Conservation (phyloP, 2,888 invertebrate species). For the Scaptomyza cyrtandrae region DNA sequence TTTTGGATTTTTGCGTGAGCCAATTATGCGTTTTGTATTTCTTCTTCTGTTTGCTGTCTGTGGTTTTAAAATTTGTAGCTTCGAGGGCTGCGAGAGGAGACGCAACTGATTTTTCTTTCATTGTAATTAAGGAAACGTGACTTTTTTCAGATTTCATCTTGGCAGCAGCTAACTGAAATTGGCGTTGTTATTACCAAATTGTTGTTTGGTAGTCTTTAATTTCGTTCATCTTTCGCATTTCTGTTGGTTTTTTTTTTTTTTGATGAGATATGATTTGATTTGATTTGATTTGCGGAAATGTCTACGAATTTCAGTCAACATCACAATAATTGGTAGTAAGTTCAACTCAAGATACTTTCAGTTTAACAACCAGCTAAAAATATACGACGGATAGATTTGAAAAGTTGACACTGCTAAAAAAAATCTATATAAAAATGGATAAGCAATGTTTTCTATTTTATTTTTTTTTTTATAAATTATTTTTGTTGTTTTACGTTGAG, state of each 20-base stretch:
- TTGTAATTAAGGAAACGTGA: constrained; percentile 80
- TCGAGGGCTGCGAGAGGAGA: constrained; percentile 15
- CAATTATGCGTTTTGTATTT: constrained; percentile 79
- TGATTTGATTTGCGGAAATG: constrained; percentile 70
- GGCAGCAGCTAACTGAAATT: constrained; percentile 39
- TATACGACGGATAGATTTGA: background rate
- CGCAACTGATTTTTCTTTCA: constrained; percentile 68
- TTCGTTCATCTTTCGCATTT: constrained; percentile 62
- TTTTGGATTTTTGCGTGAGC: constrained; percentile 74
- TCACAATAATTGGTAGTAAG: constrained; percentile 37
- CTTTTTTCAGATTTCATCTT: constrained; percentile 75
- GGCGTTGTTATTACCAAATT: constrained; percentile 62
- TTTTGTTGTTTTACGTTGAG: constrained; percentile 57
- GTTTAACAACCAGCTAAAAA: constrained; percentile 9
- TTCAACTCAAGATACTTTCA: constrained; percentile 13
- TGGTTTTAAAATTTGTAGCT: constrained; percentile 47
- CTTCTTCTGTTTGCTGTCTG: constrained; percentile 43
- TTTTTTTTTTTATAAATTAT: constrained; percentile 42
- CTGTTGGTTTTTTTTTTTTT: constrained; percentile 13
- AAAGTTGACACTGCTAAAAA: constrained; percentile 1
- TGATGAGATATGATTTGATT: constrained; percentile 63
- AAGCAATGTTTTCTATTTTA: constrained; percentile 10
- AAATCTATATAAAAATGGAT: constrained; percentile 1
- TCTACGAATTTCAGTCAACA: constrained; percentile 18
- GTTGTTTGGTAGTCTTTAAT: constrained; percentile 58